phyloP scores from a whole-genome alignment of 2,113 vertebrate species.

The Pomatostomus ruficeps region DNA sequence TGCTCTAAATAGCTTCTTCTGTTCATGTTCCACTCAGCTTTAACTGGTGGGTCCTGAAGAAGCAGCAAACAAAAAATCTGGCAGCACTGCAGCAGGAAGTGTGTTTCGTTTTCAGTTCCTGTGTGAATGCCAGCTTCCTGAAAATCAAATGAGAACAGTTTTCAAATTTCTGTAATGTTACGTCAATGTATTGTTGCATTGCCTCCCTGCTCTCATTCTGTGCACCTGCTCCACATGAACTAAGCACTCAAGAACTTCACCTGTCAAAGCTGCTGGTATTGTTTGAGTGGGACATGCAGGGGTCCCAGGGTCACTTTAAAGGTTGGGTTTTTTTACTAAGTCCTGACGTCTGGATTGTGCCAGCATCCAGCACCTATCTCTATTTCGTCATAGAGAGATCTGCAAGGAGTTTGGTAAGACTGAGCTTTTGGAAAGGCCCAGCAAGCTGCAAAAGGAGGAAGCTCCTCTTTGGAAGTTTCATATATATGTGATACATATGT shows the following conservation, averaged over 20 bases:
- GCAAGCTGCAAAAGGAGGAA: background rate
- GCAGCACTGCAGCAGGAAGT: background rate
- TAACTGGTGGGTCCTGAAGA: background rate
- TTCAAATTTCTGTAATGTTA: background rate
- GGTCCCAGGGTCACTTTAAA: background rate
- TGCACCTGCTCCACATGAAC: background rate
- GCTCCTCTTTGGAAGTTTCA: background rate
- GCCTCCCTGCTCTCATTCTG: background rate
- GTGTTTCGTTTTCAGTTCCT: rapidly evolving
- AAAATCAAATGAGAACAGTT: background rate
- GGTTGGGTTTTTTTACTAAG: background rate
- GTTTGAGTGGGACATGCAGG: background rate
- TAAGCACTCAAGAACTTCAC: background rate
- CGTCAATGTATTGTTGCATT: background rate
- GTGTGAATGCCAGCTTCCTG: background rate
- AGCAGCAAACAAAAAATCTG: background rate
- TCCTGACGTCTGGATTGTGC: background rate
- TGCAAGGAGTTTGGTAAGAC: background rate
- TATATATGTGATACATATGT: background rate
- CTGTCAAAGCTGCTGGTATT: background rate
- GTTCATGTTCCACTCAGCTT: background rate
- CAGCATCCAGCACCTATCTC: background rate
- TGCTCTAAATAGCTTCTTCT: too few relatives aligned
- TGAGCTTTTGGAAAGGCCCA: background rate
- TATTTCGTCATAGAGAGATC: background rate